phyloP scores from a whole-genome alignment of 2,888 invertebrate genomes.

The Synanthedon myopaeformis region DNA sequence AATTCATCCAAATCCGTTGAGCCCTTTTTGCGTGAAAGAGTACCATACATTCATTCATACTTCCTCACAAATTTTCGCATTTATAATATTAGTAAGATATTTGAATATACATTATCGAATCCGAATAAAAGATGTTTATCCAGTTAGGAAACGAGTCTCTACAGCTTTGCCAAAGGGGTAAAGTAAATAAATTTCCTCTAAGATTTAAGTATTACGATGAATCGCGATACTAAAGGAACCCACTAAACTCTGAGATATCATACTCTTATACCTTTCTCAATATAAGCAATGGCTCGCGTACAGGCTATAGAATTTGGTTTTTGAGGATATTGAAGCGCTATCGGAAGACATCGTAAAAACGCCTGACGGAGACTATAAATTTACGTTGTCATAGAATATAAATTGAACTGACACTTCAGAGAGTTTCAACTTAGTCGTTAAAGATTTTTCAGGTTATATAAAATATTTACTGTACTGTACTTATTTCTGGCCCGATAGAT shows the following conservation, averaged over 20 bases:
- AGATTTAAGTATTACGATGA: not conserved
- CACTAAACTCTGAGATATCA: not conserved
- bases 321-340: slow-evolving; percentile 30
- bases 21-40: too few species aligned
- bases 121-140: too few species aligned
- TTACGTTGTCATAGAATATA: slow-evolving; percentile 20
- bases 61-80: too few species aligned
- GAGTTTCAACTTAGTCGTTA: not conserved
- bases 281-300: not conserved
- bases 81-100: too few species aligned
- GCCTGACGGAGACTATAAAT: slow-evolving; percentile 7
- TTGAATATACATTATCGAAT: too few species aligned
- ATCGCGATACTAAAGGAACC: not conserved
- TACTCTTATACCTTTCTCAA: not conserved
- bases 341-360: slow-evolving; percentile 28
- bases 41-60: too few species aligned
- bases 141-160: not conserved
- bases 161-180: not conserved
- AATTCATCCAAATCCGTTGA: too few species aligned
- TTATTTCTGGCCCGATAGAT: too few species aligned
- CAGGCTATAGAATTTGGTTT: slow-evolving; percentile 13
- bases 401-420: slow-evolving; percentile 10
- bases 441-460: too few species aligned
- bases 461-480: too few species aligned
- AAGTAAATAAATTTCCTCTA: not conserved